Evolutionary conservation across 2,888 invertebrate genomes (phyloP).

Genomic region (Punctoribates punctum): DNA sequence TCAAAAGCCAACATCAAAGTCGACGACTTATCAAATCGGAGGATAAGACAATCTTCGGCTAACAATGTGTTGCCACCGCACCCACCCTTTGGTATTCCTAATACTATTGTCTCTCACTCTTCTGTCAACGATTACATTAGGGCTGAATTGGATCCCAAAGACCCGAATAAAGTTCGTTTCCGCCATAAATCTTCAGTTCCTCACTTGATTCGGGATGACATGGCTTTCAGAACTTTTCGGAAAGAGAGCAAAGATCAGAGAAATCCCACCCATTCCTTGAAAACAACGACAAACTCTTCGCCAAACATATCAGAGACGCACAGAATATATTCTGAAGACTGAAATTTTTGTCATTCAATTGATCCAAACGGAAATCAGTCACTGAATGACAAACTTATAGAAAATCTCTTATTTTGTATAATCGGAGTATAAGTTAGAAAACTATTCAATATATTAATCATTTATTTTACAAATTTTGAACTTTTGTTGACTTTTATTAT

Average conservation of each 20-base stretch:
- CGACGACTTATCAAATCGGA: constrained; percentile 48
- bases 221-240: constrained; percentile 76
- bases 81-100: constrained; percentile 83
- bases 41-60: constrained; percentile 45
- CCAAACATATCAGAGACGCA: not conserved
- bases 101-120: constrained; percentile 68
- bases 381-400: not conserved
- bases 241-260: constrained; percentile 69
- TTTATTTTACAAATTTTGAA: not conserved
- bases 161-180: constrained; percentile 32
- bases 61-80: constrained; percentile 67
- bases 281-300: not conserved
- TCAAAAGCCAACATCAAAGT: constrained; percentile 46
- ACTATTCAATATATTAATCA: not conserved
- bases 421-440: not conserved
- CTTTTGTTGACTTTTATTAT: constrained; percentile 6
- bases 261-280: not conserved
- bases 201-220: constrained; percentile 71
- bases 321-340: not conserved
- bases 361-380: not conserved
- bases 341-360: no score
- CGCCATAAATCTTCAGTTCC: constrained; percentile 42
- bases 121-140: constrained; percentile 80
- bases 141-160: constrained; percentile 55
- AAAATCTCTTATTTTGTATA: not conserved